Base-by-base conservation (phyloP, 1,140 invertebrate genomes). In the Zophobas atratus region DNA sequence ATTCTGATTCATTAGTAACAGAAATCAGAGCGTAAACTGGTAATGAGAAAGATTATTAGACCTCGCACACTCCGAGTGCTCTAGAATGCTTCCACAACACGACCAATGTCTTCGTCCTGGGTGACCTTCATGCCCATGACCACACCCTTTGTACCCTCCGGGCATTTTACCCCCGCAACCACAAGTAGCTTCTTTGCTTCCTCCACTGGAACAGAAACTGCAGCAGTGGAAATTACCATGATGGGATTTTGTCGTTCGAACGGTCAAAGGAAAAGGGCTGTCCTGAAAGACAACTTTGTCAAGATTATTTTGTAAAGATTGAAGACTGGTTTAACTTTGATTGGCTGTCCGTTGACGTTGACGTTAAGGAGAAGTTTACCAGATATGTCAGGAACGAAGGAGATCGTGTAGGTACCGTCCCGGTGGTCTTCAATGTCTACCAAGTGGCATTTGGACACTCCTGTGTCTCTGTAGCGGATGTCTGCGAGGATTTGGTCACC, bases 81-180 rank as follows among this genome's bases (percentile, higher is more conserved):
- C 88, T 36, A 89, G 82, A 36, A 91, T 87, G 85, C 88, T 90
- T 71, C 92, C 93, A 85, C 93, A 95, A 81, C 94, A 95, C n/a
- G 93, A 94, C 94, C 94, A 95, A 86, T 95, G 93, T 48, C 92
- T 87, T 72, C 90, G 86, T 48, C 93, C 93, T 8, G 93, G 93
- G 89, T 94, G 94, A 34, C 93, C 93, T 51, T 88, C 86, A 84
- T 95, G 93, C 32, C 93, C 94, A 87, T 95, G 94, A 0, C 94
- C 94, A 84, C 94, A 95, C 81, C 93, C 93, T 84, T 89, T 90
- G 81, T 94, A 95, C 32, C 93, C 93, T 63, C 91, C 91, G 75
- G 90, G 91, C 93, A 95, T 95, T 41, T 87, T 89, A 35, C 92
- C 92, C 5, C 90, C 91, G 81, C 94, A 95, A 2, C 89, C 93